A percentile compares a stretch with the other conserved stretches of the same genome.
Conservation (phyloP, 2,888 invertebrate species). For the Dione vanillae region DNA sequence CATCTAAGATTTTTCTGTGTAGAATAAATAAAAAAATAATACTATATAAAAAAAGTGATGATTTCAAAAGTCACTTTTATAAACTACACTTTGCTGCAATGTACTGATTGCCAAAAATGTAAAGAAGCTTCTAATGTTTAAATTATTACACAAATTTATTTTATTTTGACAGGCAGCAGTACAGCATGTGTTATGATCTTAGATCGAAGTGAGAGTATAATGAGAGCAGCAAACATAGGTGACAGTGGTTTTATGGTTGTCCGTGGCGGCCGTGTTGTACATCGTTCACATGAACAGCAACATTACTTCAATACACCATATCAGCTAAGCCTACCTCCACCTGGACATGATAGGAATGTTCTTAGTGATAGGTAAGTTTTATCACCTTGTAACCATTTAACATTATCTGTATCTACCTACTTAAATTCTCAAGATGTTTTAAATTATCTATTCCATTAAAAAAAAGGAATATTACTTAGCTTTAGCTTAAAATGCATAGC, state of each 20-base stretch:
- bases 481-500: too few species aligned
- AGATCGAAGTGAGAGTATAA: slow-evolving; percentile 93
- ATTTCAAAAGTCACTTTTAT: too few species aligned
- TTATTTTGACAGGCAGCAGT: slow-evolving; percentile 91
- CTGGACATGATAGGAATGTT: slow-evolving; percentile 93
- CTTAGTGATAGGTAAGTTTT: slow-evolving; percentile 91
- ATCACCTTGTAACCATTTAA: neutral
- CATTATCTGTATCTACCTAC: too few species aligned
- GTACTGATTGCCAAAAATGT: too few species aligned
- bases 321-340: slow-evolving; percentile 97
- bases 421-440: too few species aligned
- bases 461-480: neutral
- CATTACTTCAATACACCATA: slow-evolving; percentile 99
- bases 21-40: too few species aligned
- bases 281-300: slow-evolving; percentile 97
- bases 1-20: too few species aligned
- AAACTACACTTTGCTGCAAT: too few species aligned
- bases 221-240: slow-evolving; percentile 99
- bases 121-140: too few species aligned
- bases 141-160: neutral
- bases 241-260: slow-evolving; percentile 99
- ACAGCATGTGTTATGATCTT: slow-evolving; percentile 98
- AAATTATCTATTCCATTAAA: neutral
- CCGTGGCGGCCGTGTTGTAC: slow-evolving; percentile 92
- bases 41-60: too few species aligned